Conservation (phyloP, 1,140 invertebrate species). For the Drosophila guanche region DNA sequence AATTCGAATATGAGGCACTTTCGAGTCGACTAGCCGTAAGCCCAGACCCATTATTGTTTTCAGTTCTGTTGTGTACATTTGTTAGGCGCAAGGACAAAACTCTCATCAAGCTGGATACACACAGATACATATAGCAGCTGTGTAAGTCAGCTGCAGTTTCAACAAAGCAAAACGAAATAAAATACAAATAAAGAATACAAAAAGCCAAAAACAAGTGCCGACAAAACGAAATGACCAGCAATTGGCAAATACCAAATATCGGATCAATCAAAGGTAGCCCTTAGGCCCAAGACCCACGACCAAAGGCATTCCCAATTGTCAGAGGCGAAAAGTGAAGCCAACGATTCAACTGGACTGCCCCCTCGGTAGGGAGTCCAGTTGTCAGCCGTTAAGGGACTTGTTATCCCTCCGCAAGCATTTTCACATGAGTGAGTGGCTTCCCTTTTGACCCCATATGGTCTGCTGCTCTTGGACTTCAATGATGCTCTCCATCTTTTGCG, state of each 20-base stretch:
- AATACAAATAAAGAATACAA: conserved; percentile 22
- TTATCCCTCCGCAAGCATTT: too few species aligned
- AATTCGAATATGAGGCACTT: conserved; percentile 10
- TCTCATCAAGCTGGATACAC: conserved; percentile 36
- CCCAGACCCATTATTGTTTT: conserved; percentile 33
- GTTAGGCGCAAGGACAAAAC: conserved; percentile 30
- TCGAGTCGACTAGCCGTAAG: conserved; percentile 36
- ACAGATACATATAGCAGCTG: conserved; percentile 41
- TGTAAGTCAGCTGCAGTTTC: conserved; percentile 61
- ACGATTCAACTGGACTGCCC: conserved; percentile 3
- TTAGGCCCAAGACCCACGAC: background rate
- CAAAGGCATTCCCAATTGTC: conserved; percentile 6
- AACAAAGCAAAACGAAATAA: conserved; percentile 40
- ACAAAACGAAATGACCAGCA: conserved; percentile 58
- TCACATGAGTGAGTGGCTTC: too few species aligned
- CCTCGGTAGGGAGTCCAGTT: background rate
- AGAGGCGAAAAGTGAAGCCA: background rate
- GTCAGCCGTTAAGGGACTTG: too few species aligned
- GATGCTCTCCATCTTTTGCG: too few species aligned
- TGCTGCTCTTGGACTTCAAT: too few species aligned
- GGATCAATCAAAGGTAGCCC: conserved; percentile 5
- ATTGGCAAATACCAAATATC: conserved; percentile 42
- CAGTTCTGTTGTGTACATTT: conserved; percentile 42
- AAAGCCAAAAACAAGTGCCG: conserved; percentile 51
- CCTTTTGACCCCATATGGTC: too few species aligned